Evolutionary conservation across 2,797 vertebrate species (phyloP).

Genomic region (Sarcoramphus papa): DNA sequence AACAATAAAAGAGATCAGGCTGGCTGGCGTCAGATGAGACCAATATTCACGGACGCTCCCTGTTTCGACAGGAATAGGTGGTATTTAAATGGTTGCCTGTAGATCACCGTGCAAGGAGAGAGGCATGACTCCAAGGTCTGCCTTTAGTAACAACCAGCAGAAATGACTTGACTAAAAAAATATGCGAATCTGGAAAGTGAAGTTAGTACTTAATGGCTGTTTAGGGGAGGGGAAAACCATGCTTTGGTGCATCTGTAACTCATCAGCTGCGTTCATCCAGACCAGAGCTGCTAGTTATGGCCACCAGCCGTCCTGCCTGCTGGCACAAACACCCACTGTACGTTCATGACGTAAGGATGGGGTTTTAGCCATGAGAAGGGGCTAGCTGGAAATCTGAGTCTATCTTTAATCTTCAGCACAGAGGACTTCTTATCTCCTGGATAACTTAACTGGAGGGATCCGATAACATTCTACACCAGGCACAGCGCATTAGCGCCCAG

Average conservation of each 20-base stretch:
- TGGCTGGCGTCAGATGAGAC: not conserved
- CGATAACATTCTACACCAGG: not conserved
- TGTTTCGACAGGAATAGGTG: not conserved
- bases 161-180: not conserved
- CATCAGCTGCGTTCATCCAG: not conserved
- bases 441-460: slow-evolving; percentile 13
- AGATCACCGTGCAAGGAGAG: not conserved
- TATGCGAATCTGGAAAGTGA: not conserved
- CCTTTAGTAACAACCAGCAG: not conserved
- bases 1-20: not conserved
- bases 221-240: not conserved
- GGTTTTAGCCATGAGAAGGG: slow-evolving; percentile 23
- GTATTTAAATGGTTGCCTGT: not conserved
- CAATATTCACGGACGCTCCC: fast-evolving
- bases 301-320: not conserved
- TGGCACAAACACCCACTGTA: not conserved
- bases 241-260: not conserved
- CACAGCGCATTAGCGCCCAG: not conserved
- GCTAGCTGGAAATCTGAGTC: slow-evolving; percentile 50
- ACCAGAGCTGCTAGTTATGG: not conserved
- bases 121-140: not conserved
- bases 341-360: not conserved
- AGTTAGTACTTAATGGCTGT: not conserved
- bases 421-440: slow-evolving; percentile 50
- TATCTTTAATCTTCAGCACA: slow-evolving; percentile 53